A percentile compares a stretch with the other conserved stretches of the same genome.
Evolutionary conservation across 2,113 vertebrate genomes (phyloP).

Genomic region (Nibea albiflora): DNA sequence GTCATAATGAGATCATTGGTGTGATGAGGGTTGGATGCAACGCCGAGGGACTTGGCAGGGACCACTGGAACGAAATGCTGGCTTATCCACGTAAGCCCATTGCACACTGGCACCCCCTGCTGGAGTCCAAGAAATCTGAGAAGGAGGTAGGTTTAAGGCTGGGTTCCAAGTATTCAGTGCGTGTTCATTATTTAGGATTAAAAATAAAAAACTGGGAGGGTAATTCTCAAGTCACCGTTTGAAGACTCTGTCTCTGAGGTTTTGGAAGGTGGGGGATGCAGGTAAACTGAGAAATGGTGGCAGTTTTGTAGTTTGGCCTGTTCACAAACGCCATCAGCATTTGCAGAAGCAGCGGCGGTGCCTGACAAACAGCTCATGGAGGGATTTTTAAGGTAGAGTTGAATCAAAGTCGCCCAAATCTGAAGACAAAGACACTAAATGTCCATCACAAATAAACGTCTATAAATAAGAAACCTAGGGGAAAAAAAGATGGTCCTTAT

Average conservation of each 20-base stretch:
- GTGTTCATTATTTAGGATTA: background rate
- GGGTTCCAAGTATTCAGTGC: background rate
- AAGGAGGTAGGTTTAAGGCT: conserved; percentile 88
- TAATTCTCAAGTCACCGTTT: background rate
- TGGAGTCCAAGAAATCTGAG: conserved; percentile 97
- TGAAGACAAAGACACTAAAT: background rate
- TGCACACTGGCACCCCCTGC: conserved; percentile 96
- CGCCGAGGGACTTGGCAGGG: conserved; percentile 93
- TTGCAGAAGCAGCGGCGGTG: background rate
- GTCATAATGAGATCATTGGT: conserved; percentile 98
- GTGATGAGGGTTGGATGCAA: conserved; percentile 91
- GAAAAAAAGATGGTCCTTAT: background rate
- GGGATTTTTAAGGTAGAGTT: background rate
- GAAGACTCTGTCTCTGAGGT: too few relatives aligned
- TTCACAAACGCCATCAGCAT: background rate
- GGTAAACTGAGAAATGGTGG: too few relatives aligned
- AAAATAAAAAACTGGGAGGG: background rate
- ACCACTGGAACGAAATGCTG: conserved; percentile 99
- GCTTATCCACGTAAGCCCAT: conserved; percentile 97
- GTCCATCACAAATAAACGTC: background rate
- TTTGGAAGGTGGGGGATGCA: too few relatives aligned
- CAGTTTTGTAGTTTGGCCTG: background rate
- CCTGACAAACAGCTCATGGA: background rate
- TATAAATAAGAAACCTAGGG: background rate
- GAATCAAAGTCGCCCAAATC: background rate